Percentiles rank a stretch among this genome's conserved stretches.
These are phyloP conservation scores for Protaetia brevitarsis DNA, from an alignment of 1,140 invertebrate species.

Conservation along the genomic window DNA sequence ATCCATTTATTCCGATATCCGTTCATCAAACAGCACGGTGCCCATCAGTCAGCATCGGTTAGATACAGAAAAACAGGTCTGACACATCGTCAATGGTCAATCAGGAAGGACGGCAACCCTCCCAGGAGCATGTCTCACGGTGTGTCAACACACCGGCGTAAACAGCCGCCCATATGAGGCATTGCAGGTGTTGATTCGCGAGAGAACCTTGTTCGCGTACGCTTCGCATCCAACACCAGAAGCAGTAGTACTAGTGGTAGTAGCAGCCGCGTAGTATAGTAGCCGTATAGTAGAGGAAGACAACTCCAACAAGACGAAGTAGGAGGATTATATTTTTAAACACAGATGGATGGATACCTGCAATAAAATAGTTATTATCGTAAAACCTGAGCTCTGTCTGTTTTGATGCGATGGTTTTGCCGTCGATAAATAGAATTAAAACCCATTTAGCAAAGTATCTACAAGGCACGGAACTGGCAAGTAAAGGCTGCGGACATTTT, in stretches of 20 bases:
- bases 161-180: constrained; percentile 22
- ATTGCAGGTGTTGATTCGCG: constrained; percentile 22
- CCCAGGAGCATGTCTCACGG: constrained; percentile 27
- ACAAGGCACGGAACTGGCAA: not conserved
- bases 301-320: not conserved
- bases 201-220: not conserved
- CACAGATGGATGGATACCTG: constrained; percentile 7
- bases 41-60: constrained; percentile 25
- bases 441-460: not conserved
- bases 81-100: constrained; percentile 25
- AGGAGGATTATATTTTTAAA: constrained; percentile 1
- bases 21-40: constrained; percentile 25
- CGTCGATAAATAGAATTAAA: constrained; percentile 11
- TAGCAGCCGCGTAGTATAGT: too few relatives aligned
- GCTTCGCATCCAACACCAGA: not conserved
- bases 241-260: not conserved
- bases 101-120: constrained; percentile 27
- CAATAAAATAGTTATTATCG: constrained; percentile 16
- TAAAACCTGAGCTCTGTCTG: constrained; percentile 1
- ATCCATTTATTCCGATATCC: constrained; percentile 22
- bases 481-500: not conserved
- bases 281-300: too few relatives aligned
- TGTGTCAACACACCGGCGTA: constrained; percentile 24
- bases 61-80: constrained; percentile 24
- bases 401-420: not conserved